Percentiles rank a stretch among this genome's conserved stretches.
These are phyloP conservation scores for Mustela nigripes DNA, from an alignment of 2,113 vertebrate species.

Conservation along the genomic window DNA sequence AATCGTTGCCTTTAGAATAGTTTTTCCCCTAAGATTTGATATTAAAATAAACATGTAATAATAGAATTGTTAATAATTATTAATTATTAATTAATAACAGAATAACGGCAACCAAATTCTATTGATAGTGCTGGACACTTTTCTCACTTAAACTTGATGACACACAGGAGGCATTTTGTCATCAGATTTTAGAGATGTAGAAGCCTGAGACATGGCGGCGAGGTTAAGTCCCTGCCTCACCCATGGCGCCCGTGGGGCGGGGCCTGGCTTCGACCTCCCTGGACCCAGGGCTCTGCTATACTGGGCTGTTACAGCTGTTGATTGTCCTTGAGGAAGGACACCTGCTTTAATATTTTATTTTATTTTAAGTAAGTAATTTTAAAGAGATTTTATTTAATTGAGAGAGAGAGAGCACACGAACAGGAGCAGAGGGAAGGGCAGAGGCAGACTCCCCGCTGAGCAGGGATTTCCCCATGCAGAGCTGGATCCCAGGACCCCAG, in stretches of 20 bases:
- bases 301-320: neutral
- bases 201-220: neutral
- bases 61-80: no score
- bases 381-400: no score
- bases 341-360: constrained; percentile 49
- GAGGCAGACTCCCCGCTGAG: neutral
- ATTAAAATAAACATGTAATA: neutral
- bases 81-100: neutral
- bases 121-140: neutral
- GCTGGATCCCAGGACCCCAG: no score
- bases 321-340: neutral
- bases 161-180: neutral
- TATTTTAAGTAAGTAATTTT: no score
- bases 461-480: no score
- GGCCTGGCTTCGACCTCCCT: rapidly evolving
- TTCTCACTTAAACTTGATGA: neutral
- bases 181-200: neutral
- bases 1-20: neutral
- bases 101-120: neutral
- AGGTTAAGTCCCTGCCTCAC: neutral
- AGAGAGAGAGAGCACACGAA: no score
- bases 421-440: no score
- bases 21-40: neutral
- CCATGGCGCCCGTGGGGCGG: rapidly evolving
- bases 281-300: neutral